phyloP scores from a whole-genome alignment of 2,113 vertebrate genomes.

The Microtus richardsoni region DNA sequence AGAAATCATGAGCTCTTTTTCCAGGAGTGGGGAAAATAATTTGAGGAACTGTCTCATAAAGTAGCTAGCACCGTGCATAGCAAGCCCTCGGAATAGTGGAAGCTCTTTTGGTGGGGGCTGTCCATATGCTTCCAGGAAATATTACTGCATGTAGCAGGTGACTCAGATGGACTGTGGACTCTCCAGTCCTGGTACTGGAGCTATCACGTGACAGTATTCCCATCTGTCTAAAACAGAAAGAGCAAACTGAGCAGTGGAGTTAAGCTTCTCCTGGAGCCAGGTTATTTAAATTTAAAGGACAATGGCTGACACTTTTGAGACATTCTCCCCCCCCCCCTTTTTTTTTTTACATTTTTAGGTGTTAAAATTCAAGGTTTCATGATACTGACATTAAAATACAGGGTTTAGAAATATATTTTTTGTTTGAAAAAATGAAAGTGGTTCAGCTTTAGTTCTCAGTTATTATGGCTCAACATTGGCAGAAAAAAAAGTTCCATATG shows the following conservation, averaged over 20 bases:
- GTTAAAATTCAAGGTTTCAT: not conserved
- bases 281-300: not conserved
- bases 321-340: no score
- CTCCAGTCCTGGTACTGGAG: not conserved
- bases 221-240: not conserved
- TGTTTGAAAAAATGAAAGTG: slow-evolving; percentile 5
- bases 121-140: not conserved
- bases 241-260: not conserved
- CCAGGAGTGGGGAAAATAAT: not conserved
- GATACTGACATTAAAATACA: not conserved
- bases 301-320: not conserved
- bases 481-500: not conserved
- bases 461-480: not conserved
- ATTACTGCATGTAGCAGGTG: not conserved
- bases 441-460: not conserved
- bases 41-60: not conserved
- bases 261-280: not conserved
- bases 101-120: not conserved
- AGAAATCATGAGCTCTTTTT: not conserved
- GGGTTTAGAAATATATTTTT: not conserved
- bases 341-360: not conserved
- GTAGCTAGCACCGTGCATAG: not conserved
- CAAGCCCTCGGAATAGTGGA: not conserved
- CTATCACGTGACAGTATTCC: not conserved
- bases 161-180: no score